These are phyloP conservation scores for Pica pica DNA, from an alignment of 2,113 vertebrate species.

Conservation along the genomic window DNA sequence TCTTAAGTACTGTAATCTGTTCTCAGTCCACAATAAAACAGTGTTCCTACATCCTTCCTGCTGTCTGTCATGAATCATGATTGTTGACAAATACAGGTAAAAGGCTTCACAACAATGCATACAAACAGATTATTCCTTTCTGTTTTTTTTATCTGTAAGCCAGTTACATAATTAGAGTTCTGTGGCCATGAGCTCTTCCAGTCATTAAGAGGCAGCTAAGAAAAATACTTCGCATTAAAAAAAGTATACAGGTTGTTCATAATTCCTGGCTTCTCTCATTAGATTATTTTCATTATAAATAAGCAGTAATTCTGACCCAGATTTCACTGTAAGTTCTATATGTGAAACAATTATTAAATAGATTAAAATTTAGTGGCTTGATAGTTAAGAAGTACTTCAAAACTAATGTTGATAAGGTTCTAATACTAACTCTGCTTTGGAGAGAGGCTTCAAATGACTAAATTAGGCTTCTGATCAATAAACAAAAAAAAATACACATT, in stretches of 20 bases:
- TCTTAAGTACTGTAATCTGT: constrained; percentile 44
- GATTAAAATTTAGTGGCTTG: not conserved
- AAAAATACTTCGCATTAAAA: not conserved
- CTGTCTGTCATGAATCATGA: not conserved
- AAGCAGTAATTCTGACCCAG: not conserved
- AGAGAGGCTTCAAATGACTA: not conserved
- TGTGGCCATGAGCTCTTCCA: not conserved
- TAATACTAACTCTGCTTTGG: not conserved
- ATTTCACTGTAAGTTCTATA: not conserved
- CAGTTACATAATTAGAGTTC: not conserved
- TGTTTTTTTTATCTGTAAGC: not conserved
- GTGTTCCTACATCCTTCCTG: not conserved
- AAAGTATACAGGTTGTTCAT: not conserved
- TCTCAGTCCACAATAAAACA: not conserved
- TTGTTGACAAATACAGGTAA: not conserved
- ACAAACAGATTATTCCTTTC: not conserved
- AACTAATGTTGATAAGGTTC: not conserved
- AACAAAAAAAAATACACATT: not conserved
- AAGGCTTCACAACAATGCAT: not conserved
- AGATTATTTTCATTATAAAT: not conserved
- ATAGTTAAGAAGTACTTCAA: not conserved
- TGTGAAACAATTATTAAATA: not conserved
- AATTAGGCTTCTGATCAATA: not conserved
- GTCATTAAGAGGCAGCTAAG: not conserved
- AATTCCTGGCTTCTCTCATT: not conserved